Percentiles rank a stretch among this genome's conserved stretches.
phyloP scores from a whole-genome alignment of 2,113 vertebrate species.

The Nycticebus coucang region DNA sequence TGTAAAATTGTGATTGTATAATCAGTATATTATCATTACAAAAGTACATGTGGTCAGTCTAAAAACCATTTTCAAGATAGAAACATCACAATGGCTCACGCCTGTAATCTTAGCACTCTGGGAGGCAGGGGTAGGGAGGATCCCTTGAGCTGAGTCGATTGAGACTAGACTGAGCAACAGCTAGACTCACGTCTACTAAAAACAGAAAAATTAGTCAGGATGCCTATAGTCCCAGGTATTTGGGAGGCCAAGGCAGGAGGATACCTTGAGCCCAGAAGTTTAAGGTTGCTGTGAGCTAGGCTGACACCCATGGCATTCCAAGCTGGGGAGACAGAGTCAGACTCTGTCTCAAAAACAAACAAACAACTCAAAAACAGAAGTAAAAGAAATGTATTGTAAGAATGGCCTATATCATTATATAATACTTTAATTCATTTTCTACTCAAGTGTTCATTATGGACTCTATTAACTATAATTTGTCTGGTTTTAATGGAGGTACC shows the following conservation, averaged over 20 bases:
- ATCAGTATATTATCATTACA: neutral
- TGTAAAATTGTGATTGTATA: neutral
- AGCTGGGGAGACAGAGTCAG: too few relatives aligned
- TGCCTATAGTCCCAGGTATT: too few relatives aligned
- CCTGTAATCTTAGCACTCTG: too few relatives aligned
- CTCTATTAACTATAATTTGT: neutral
- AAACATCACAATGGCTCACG: neutral
- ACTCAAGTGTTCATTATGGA: neutral
- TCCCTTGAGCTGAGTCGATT: too few relatives aligned
- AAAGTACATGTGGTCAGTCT: neutral
- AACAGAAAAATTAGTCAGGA: too few relatives aligned
- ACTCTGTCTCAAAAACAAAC: neutral
- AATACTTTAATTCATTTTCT: slow-evolving; percentile 47
- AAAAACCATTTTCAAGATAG: neutral
- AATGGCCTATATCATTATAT: neutral
- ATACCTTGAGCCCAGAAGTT: too few relatives aligned
- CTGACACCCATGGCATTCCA: too few relatives aligned
- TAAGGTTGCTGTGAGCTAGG: too few relatives aligned
- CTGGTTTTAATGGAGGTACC: neutral
- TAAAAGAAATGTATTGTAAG: neutral
- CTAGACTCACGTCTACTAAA: too few relatives aligned
- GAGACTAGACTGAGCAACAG: too few relatives aligned
- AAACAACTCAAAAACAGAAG: slow-evolving; percentile 4
- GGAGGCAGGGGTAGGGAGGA: too few relatives aligned
- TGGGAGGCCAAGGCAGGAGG: too few relatives aligned